A percentile compares a stretch with the other conserved stretches of the same genome.
These are phyloP conservation scores for Exaiptasia diaphana DNA, from an alignment of 64 coral and sea anemone species.

Conservation along the genomic window DNA sequence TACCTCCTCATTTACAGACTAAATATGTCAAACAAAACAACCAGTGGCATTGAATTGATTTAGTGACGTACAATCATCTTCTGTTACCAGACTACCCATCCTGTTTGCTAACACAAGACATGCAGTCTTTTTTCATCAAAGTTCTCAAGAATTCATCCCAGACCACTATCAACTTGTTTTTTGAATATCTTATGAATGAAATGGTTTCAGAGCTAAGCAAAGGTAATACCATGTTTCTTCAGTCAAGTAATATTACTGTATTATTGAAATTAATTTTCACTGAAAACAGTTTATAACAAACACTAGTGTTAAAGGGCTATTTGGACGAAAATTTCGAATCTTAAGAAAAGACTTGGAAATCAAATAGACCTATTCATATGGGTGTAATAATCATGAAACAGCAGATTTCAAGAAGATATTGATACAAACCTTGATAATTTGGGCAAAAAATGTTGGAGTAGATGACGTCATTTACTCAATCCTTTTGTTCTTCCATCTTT, in stretches of 20 bases:
- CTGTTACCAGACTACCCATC: conserved; percentile 58
- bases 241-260: not conserved
- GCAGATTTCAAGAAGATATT: too few relatives aligned
- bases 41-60: too few relatives aligned
- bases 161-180: conserved; percentile 63
- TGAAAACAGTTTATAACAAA: not conserved
- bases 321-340: too few relatives aligned
- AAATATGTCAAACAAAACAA: not conserved
- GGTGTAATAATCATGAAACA: too few relatives aligned
- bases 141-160: conserved; percentile 38
- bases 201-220: conserved; percentile 48
- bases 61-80: not conserved
- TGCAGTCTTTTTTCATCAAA: conserved; percentile 54
- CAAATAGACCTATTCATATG: too few relatives aligned
- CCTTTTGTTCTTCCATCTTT: too few relatives aligned
- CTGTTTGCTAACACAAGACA: conserved; percentile 23
- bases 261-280: too few relatives aligned
- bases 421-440: too few relatives aligned
- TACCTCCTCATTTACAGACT: not conserved
- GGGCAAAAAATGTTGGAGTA: too few relatives aligned
- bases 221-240: conserved; percentile 42
- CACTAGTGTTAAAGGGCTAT: not conserved
- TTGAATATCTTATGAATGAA: conserved; percentile 61
- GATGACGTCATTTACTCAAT: too few relatives aligned
- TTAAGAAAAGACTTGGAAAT: too few relatives aligned